phyloP scores from a whole-genome alignment of 2,113 vertebrate genomes.

The Dipodomys merriami region DNA sequence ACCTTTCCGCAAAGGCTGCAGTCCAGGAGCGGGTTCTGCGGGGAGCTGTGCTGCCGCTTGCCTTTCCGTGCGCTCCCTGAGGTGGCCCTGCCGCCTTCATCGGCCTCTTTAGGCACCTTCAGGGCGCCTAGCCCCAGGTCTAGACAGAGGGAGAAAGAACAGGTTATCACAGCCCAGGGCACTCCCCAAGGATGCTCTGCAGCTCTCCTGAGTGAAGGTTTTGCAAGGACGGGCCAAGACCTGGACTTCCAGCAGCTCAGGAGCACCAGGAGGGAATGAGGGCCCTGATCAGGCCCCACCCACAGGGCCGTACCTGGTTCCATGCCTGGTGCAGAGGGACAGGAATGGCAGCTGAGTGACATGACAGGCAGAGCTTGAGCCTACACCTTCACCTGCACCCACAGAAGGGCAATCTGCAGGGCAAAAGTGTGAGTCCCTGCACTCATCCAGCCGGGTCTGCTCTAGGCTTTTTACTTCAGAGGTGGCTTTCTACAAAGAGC shows the following conservation, averaged over 20 bases:
- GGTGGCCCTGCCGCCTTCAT: constrained; percentile 64
- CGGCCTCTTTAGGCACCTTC: constrained; percentile 63
- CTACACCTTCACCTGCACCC: too few species aligned
- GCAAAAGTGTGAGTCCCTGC: neutral
- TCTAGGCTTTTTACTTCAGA: neutral
- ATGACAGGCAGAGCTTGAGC: fast-evolving
- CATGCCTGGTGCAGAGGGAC: neutral
- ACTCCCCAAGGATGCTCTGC: fast-evolving
- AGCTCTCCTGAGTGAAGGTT: fast-evolving
- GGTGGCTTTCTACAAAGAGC: too few species aligned
- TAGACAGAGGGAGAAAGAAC: constrained; percentile 58
- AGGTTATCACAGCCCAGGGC: neutral
- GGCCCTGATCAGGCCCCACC: neutral
- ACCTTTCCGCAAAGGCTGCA: constrained; percentile 86
- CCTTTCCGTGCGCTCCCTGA: constrained; percentile 63
- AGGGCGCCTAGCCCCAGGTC: constrained; percentile 52
- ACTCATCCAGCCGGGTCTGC: neutral
- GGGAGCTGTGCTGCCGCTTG: constrained; percentile 67
- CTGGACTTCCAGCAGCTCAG: too few species aligned
- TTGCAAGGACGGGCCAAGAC: fast-evolving
- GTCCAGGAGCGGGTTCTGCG: constrained; percentile 66
- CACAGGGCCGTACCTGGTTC: neutral
- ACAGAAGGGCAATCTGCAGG: neutral
- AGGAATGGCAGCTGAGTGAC: neutral
- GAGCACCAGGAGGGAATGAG: too few species aligned